Base-by-base conservation (phyloP, 2,888 invertebrate species). In the Piscicola geometra region DNA sequence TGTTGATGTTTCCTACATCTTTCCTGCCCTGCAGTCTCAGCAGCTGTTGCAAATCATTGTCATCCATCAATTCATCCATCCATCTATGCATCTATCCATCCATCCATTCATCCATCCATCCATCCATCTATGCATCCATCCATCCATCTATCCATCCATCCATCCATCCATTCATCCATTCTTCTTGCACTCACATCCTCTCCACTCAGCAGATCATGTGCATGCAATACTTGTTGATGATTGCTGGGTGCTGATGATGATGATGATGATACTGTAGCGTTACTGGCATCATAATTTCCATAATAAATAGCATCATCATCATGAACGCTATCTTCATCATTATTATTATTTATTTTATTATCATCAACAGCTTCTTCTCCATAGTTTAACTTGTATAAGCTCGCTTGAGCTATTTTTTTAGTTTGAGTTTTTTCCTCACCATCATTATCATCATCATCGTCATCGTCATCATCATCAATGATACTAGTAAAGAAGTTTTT, bases 1-100 rank as follows among this genome's bases (percentile, higher is more conserved):
- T 89, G 82, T 92, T 90, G 64, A 86, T 83, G 74, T 89, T 89
- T 80, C 90, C 89, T 47, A 89, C 87, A 77, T 88, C 89, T 0
- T 89, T 84, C 33, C 56, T 71, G 28, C 56, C 56, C 33, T 56
- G 60, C n/a, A 56, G n/a, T 5, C 60, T 18, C n/a, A 56, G 25
- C 25, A 56, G n/a, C 60, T 56, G 60, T 28, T 64, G 28, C 21
- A 21, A 25, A 12, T n/a, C n/a, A n/a, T n/a, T n/a, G 5, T 15
- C 41, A 41, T 15, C 41, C 41, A 41, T 41, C 28, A 3, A 64
- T 12, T 12, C 30, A 30, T 64, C 64, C 64, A 64, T 28, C 5
- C 25, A 25, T 64, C 28, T 64, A 28, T 64, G 9, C 28, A 28
- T 21, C 64, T 28, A 64, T 64, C 30, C 64, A 64, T 64, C 64